A percentile compares a stretch with the other conserved stretches of the same genome.
Conservation (phyloP, 2,888 invertebrate species). For the Drosophila anomelani region DNA sequence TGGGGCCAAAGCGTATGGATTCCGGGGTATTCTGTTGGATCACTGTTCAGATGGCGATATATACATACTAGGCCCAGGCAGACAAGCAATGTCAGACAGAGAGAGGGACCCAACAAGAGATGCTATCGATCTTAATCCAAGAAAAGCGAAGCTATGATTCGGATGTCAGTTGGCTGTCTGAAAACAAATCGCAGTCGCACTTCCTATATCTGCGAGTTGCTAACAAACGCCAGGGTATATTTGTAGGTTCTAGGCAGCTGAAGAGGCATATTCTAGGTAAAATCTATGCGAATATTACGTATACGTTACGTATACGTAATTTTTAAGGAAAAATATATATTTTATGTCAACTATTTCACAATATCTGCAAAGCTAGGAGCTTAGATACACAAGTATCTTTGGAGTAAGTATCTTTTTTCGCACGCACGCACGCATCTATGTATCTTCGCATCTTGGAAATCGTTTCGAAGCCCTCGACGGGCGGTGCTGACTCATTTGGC, state of each 20-base stretch:
- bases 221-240: too few relatives aligned
- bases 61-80: not conserved
- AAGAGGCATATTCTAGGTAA: too few relatives aligned
- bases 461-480: constrained; percentile 10
- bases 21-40: constrained; percentile 31
- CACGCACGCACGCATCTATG: not conserved
- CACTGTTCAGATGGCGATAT: constrained; percentile 26
- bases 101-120: not conserved
- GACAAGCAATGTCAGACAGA: constrained; percentile 7
- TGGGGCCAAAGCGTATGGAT: constrained; percentile 19
- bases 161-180: constrained; percentile 22
- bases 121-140: constrained; percentile 25
- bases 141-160: constrained; percentile 17
- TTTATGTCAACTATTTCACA: not conserved
- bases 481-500: constrained; percentile 40
- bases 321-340: not conserved
- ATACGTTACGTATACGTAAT: not conserved
- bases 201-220: not conserved
- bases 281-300: not conserved
- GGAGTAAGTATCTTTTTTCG: not conserved
- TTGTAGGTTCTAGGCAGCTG: not conserved
- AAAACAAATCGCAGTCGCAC: constrained; percentile 17
- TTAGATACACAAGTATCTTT: too few relatives aligned
- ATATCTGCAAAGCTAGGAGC: not conserved
- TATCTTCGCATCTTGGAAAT: constrained; percentile 2